Conservation (phyloP, 2,797 vertebrate genomes). For the Sebastes flavidus region DNA sequence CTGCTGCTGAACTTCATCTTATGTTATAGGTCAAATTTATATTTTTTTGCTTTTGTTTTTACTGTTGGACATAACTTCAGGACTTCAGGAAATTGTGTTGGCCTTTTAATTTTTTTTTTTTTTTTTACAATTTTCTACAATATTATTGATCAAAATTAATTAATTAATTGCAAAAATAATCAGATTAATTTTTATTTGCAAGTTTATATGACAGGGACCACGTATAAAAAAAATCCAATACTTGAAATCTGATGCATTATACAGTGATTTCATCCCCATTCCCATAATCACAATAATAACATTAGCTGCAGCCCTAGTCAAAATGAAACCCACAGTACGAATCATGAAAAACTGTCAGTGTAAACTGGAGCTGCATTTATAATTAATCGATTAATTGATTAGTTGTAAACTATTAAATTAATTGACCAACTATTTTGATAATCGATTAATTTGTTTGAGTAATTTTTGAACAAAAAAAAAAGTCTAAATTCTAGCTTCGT, state of each 20-base stretch:
- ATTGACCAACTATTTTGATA: too few species aligned
- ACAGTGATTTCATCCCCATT: too few species aligned
- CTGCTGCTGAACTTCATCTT: background rate
- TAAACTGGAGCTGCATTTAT: too few species aligned
- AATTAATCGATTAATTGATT: too few species aligned
- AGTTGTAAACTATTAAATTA: too few species aligned
- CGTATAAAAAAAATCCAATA: too few species aligned
- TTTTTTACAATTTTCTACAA: background rate
- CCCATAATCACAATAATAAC: background rate
- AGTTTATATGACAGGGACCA: too few species aligned
- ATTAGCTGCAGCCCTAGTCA: background rate
- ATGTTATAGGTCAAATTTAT: background rate
- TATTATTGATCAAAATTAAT: background rate
- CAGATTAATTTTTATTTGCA: background rate
- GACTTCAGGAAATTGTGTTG: background rate
- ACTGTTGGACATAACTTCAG: background rate
- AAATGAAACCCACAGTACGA: background rate
- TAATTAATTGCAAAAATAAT: background rate
- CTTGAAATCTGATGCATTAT: too few species aligned
- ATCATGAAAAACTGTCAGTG: background rate
- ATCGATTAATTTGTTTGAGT: too few species aligned
- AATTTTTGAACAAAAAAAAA: too few species aligned
- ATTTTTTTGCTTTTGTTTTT: background rate
- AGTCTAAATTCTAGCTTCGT: too few species aligned
- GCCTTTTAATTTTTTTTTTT: background rate